Conservation (phyloP, 2,113 vertebrate genomes). For the Tragelaphus buxtoni region DNA sequence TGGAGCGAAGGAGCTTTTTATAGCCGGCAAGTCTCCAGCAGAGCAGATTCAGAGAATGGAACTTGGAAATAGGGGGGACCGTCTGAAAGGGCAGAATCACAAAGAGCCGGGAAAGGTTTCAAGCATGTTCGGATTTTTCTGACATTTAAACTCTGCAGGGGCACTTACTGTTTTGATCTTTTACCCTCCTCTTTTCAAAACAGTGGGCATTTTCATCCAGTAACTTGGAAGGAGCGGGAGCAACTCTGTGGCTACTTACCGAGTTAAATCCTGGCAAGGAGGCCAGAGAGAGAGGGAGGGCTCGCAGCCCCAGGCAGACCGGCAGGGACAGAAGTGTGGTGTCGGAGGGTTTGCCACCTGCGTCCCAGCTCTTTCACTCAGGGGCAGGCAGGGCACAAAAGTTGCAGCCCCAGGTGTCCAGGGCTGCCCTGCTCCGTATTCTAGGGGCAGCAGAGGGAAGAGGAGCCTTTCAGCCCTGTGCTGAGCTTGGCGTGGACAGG, state of each 20-base stretch:
- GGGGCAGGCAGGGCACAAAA: not conserved
- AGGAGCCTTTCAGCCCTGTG: accelerated
- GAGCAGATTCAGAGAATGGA: constrained; percentile 76
- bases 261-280: not conserved
- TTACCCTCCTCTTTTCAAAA: constrained; percentile 73
- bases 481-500: accelerated
- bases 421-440: not conserved
- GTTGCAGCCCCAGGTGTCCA: accelerated
- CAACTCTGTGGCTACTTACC: not conserved
- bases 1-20: constrained; percentile 69
- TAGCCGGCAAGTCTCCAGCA: constrained; percentile 69
- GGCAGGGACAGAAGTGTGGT: accelerated
- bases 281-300: not conserved
- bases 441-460: not conserved
- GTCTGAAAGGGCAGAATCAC: constrained; percentile 79
- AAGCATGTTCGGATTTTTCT: constrained; percentile 56
- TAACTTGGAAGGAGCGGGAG: not conserved
- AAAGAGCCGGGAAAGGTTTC: constrained; percentile 76
- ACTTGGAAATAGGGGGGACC: constrained; percentile 54
- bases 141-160: constrained; percentile 82
- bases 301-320: not conserved
- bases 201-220: constrained; percentile 31
- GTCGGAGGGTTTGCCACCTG: accelerated
- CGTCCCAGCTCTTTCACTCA: not conserved
- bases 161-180: constrained; percentile 69